These are phyloP conservation scores for Aradus depressus DNA, from an alignment of 2,888 invertebrate species.

Conservation along the genomic window DNA sequence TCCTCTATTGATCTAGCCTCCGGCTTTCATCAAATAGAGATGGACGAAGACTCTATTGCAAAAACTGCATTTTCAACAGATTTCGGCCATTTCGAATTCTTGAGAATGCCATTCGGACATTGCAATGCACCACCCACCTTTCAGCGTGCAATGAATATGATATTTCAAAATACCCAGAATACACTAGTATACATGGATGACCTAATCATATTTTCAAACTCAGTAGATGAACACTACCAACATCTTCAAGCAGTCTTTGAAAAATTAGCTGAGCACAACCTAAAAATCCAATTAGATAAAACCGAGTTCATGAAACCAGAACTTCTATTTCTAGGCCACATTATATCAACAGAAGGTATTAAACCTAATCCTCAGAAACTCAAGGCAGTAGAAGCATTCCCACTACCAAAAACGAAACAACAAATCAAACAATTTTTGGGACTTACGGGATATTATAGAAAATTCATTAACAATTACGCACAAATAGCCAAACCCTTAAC, in stretches of 20 bases:
- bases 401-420: conserved; percentile 15
- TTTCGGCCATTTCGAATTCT: no score
- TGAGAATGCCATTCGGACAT: conserved; percentile 13
- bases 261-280: conserved; percentile 4
- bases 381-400: conserved; percentile 8
- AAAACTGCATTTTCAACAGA: conserved; percentile 17
- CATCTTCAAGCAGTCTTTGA: conserved; percentile 1
- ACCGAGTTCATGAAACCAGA: conserved; percentile 21
- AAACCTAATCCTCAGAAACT: conserved; percentile 16
- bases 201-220: conserved; percentile 17
- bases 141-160: conserved; percentile 13
- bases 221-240: conserved; percentile 7
- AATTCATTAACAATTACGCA: conserved; percentile 28
- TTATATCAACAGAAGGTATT: conserved; percentile 12
- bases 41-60: conserved; percentile 7
- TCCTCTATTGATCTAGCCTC: conserved; percentile 9
- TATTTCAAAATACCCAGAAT: conserved; percentile 7
- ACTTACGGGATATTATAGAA: conserved; percentile 32
- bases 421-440: conserved; percentile 30
- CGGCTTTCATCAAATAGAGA: conserved; percentile 16
- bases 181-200: conserved; percentile 21
- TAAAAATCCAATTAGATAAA: conserved; percentile 21
- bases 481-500: conserved; percentile 21
- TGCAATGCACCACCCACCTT: conserved; percentile 18
- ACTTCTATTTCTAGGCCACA: conserved; percentile 7